Evolutionary conservation across 2,797 vertebrate species (phyloP).

Genomic region (Denticeps clupeoides): DNA sequence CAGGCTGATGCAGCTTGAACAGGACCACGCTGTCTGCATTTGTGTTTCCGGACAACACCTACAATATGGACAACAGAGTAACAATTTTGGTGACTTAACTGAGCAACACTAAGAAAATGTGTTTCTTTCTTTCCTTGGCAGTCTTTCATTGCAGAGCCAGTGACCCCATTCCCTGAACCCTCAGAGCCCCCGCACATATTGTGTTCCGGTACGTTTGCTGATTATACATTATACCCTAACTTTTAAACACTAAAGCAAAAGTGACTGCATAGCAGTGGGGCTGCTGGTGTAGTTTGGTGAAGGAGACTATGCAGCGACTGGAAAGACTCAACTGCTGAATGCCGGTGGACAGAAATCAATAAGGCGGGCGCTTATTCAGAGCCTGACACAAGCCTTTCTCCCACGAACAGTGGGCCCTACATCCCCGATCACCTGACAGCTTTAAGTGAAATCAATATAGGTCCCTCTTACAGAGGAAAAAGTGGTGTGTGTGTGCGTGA

Average conservation of each 20-base stretch:
- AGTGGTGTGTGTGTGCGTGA: constrained; percentile 7
- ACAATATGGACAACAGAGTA: constrained; percentile 1
- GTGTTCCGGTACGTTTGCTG: too few relatives aligned
- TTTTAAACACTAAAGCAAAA: too few relatives aligned
- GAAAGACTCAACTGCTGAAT: not conserved
- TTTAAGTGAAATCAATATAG: constrained; percentile 29
- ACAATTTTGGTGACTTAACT: not conserved
- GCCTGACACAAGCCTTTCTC: constrained; percentile 6
- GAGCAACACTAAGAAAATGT: too few relatives aligned
- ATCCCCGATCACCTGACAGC: constrained; percentile 21
- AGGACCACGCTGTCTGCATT: constrained; percentile 87
- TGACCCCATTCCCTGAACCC: too few relatives aligned
- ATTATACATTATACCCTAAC: too few relatives aligned
- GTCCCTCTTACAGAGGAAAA: not conserved
- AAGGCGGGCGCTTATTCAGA: constrained; percentile 14
- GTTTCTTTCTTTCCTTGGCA: too few relatives aligned
- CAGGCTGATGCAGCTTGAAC: constrained; percentile 74
- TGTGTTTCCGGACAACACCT: constrained; percentile 83
- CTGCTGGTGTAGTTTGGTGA: too few relatives aligned
- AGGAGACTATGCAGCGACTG: not conserved
- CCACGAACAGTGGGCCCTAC: constrained; percentile 3
- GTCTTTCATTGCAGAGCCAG: too few relatives aligned
- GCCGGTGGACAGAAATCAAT: constrained; percentile 13
- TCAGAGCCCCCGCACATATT: too few relatives aligned
- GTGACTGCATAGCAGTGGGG: too few relatives aligned